Evolutionary conservation across 2,888 invertebrate genomes (phyloP).

Genomic region (Caenorhabditis uteleia): DNA sequence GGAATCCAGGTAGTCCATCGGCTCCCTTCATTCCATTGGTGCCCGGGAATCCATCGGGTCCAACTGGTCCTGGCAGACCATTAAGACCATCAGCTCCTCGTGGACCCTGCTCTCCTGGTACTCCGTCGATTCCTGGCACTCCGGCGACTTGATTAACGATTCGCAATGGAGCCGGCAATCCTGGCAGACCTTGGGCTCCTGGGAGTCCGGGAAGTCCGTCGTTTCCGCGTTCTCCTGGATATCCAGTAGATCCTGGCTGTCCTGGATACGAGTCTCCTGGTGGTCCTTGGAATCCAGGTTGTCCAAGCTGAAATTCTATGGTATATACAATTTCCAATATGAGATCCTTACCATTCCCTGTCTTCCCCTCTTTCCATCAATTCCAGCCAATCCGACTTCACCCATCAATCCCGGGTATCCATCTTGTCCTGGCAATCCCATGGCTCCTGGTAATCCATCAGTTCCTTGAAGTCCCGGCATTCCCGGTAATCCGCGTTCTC

Average conservation of each 20-base stretch:
- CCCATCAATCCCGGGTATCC: slow-evolving; percentile 62
- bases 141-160: slow-evolving; percentile 34
- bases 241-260: slow-evolving; percentile 53
- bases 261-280: slow-evolving; percentile 69
- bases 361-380: slow-evolving; percentile 64
- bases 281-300: slow-evolving; percentile 61
- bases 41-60: slow-evolving; percentile 61
- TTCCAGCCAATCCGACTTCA: slow-evolving; percentile 59
- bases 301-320: slow-evolving; percentile 49
- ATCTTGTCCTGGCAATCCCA: slow-evolving; percentile 45
- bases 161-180: slow-evolving; percentile 36
- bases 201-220: slow-evolving; percentile 56
- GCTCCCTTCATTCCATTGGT: slow-evolving; percentile 52
- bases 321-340: background rate
- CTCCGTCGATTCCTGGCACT: slow-evolving; percentile 44
- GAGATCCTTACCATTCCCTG: slow-evolving; percentile 55
- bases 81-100: slow-evolving; percentile 54
- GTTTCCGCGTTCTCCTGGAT: slow-evolving; percentile 54
- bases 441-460: slow-evolving; percentile 37
- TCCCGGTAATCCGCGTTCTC: slow-evolving; percentile 63
- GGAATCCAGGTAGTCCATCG: slow-evolving; percentile 54
- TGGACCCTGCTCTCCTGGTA: slow-evolving; percentile 56
- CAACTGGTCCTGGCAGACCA: slow-evolving; percentile 56
- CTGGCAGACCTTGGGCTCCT: slow-evolving; percentile 53
- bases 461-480: slow-evolving; percentile 44